A percentile compares a stretch with the other conserved stretches of the same genome.
These are phyloP conservation scores for Drosophila picticornis DNA, from an alignment of 2,888 invertebrate genomes.

Conservation along the genomic window DNA sequence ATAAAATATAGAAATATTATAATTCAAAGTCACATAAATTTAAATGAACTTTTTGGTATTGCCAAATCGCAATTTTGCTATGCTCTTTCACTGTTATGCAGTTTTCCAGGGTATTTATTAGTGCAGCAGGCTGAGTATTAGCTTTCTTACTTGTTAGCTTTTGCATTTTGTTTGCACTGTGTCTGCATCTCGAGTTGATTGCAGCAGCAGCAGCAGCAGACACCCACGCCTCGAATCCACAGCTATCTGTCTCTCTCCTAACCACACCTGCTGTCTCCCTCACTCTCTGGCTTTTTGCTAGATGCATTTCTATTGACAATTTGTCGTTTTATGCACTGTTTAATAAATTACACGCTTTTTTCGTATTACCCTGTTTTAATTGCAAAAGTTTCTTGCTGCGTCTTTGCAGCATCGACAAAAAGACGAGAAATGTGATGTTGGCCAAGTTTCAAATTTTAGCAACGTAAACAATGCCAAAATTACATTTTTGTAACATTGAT, in stretches of 20 bases:
- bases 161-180: constrained; percentile 68
- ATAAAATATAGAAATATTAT: not conserved
- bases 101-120: constrained; percentile 20
- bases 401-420: constrained; percentile 27
- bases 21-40: not conserved
- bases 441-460: constrained; percentile 29
- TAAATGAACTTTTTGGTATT: too few species aligned
- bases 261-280: not conserved
- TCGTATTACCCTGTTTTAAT: constrained; percentile 16
- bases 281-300: constrained; percentile 10
- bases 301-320: constrained; percentile 41
- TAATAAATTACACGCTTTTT: constrained; percentile 62
- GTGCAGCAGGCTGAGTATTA: not conserved
- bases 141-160: constrained; percentile 46
- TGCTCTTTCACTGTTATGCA: accelerated
- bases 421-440: constrained; percentile 2
- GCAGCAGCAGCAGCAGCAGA: constrained; percentile 57
- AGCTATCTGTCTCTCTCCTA: not conserved
- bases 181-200: constrained; percentile 77
- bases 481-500: constrained; percentile 64
- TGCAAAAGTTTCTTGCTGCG: constrained; percentile 49
- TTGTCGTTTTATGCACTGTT: constrained; percentile 57
- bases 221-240: constrained; percentile 30
- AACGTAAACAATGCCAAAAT: constrained; percentile 35
- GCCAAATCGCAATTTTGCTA: not conserved